phyloP scores from a whole-genome alignment of 1,140 invertebrate genomes.

The Oppia nitens region DNA sequence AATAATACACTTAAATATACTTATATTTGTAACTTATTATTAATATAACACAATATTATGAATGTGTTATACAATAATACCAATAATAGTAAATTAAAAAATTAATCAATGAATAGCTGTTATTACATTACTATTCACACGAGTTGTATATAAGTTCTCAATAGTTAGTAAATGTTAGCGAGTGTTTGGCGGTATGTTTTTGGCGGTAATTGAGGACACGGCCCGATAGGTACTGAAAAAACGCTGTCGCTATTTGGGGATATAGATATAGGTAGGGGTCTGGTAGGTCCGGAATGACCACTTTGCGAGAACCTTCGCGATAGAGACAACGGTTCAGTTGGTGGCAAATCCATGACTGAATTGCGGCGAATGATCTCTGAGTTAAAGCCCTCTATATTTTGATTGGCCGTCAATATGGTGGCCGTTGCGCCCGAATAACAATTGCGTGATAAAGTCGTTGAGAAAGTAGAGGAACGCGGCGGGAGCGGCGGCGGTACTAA shows the following conservation, averaged over 20 bases:
- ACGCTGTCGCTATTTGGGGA: neutral
- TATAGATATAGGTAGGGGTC: neutral
- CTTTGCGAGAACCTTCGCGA: constrained; percentile 5
- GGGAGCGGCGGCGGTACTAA: constrained; percentile 41
- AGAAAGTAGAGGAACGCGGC: constrained; percentile 25
- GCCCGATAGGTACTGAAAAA: neutral
- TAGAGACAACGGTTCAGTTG: constrained; percentile 8
- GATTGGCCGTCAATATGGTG: constrained; percentile 21
- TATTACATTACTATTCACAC: too few relatives aligned
- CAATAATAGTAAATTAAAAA: too few relatives aligned
- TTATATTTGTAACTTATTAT: too few relatives aligned
- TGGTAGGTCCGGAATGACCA: neutral
- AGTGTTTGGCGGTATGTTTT: neutral
- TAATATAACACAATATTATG: too few relatives aligned
- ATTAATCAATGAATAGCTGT: too few relatives aligned
- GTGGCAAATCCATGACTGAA: constrained; percentile 26
- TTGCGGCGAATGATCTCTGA: constrained; percentile 27
- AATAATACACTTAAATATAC: too few relatives aligned
- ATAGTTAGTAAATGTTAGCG: too few relatives aligned
- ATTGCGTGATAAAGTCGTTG: constrained; percentile 26
- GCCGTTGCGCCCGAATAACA: too few relatives aligned
- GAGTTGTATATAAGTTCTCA: too few relatives aligned
- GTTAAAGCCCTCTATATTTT: neutral
- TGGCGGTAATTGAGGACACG: neutral
- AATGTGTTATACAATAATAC: too few relatives aligned